Base-by-base conservation (phyloP, 1,140 invertebrate genomes). In the Archivesica marissinica region DNA sequence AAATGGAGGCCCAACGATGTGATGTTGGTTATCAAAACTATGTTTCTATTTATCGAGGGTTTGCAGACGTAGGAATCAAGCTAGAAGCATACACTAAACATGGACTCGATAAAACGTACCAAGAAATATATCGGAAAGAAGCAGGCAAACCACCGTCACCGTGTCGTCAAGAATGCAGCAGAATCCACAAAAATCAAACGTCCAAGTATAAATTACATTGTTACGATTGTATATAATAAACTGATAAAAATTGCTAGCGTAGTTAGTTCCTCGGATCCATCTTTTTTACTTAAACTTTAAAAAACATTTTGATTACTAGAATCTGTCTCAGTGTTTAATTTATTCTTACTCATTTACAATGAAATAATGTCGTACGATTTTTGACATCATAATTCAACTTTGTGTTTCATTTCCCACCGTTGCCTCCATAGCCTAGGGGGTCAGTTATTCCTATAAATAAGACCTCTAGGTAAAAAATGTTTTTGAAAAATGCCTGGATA, bases 11-110 rank as follows among this genome's bases (percentile, higher is more conserved):
- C 23, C 23, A 59, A 59, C 54, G 25, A 59, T 30, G 54, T 13
- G 54, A 59, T 30, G 2, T 7, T 20, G 54, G 17, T 13, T 30
- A 30, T 28, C 54, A 59, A 59, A 59, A 59, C 25, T 59, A 6
- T 59, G 54, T 59, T 59, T 59, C 54, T 1, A 59, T 59, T 59
- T 59, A 59, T 59, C 54, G 54, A 1, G 54, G 54, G 7, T 59
- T 59, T 25, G 54, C 54, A 59, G 25, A 59, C 33, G 54, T 59
- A 6, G 54, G 54, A 28, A 28, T 13, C 9, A 59, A 59, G 33
- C 17, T 59, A 4, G 23, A 59, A 4, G 2, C 23, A 7, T 59
- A 59, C 17, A 59, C 54, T 7, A 59, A 59, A 28, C 23, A 59
- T 6, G 54, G 54, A 28, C 54, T 59, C 4, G 54, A 59, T 59